Base-by-base conservation (phyloP, 2,888 invertebrate species). In the Theodoxus fluviatilis region DNA sequence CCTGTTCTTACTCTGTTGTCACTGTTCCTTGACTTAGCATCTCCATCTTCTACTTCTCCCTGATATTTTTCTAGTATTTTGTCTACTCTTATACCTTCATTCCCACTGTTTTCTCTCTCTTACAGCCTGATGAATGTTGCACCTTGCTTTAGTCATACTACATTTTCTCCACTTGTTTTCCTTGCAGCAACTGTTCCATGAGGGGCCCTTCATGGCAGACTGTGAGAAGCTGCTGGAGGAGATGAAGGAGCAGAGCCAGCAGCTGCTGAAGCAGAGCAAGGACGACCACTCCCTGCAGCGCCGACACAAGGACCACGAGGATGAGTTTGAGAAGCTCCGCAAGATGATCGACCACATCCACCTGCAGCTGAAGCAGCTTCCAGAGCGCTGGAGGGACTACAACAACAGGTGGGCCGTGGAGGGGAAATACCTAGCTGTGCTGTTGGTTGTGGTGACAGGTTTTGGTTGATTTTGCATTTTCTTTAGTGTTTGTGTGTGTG, bases 371-470 rank as follows among this genome's bases (percentile, higher is more conserved):
- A 93, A 94, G 77, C 92, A 94, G 84, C 93, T 96, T 69, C 96
- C 96, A 0, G 94, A 94, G 55, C 93, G 94, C 82, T 96, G 96
- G 96, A 92, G 93, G 70, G 91, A 92, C 0, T 97, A 97, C 80
- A 92, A 92, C 83, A 89, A 91, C 71, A 94, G 92, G 89, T 91
- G 81, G 86, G 81, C 76, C 9, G 15, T 22, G 28, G 22, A 28
- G 25, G 9, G 47, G 4, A 31, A 12, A 31, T 61, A 12, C 7
- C 7, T 18, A 55, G 55, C 55, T 18, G n/a, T n/a, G n/a, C n/a
- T n/a, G n/a, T n/a, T n/a, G n/a, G n/a, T n/a, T n/a, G n/a, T n/a
- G n/a, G n/a, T n/a, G n/a, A n/a, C n/a, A n/a, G n/a, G n/a, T 18
- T n/a, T n/a, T 59, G 59, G 2, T 35, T 1, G 18, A 31, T 0